Evolutionary conservation across 2,797 vertebrate genomes (phyloP).

Genomic region (Xiphophorus birchmanni): DNA sequence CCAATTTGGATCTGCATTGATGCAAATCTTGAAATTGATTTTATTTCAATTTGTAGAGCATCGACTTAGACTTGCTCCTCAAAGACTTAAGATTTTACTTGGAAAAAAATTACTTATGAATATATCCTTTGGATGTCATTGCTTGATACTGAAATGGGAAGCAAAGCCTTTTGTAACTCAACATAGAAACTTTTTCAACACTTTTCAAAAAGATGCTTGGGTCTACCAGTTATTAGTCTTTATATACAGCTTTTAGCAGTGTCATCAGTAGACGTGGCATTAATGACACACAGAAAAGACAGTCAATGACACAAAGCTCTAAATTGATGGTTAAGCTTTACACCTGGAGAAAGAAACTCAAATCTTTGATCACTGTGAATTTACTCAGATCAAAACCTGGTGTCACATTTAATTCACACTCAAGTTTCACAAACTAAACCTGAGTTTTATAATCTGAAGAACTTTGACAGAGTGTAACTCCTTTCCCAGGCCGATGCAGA

Average conservation of each 20-base stretch:
- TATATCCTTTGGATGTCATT: too few relatives aligned
- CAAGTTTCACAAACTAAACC: neutral
- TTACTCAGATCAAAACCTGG: neutral
- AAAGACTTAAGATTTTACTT: too few relatives aligned
- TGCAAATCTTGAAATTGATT: too few relatives aligned
- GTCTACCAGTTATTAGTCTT: neutral
- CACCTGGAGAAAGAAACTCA: neutral
- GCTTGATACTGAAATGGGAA: too few relatives aligned
- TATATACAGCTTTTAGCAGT: neutral
- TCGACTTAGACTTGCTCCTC: too few relatives aligned
- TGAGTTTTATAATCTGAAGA: neutral
- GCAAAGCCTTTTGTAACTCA: too few relatives aligned
- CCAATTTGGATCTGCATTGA: too few relatives aligned
- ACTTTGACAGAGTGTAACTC: neutral
- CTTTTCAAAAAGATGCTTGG: too few relatives aligned
- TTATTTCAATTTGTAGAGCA: too few relatives aligned
- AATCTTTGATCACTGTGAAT: neutral
- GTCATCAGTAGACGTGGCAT: neutral
- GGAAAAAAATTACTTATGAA: too few relatives aligned
- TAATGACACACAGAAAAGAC: neutral
- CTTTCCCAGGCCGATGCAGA: neutral
- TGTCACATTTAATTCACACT: neutral
- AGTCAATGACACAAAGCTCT: neutral
- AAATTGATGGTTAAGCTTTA: neutral
- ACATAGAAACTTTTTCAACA: too few relatives aligned